Percentiles rank a stretch among this genome's conserved stretches.
phyloP scores from a whole-genome alignment of 2,888 invertebrate species.

The Abrostola tripartita region DNA sequence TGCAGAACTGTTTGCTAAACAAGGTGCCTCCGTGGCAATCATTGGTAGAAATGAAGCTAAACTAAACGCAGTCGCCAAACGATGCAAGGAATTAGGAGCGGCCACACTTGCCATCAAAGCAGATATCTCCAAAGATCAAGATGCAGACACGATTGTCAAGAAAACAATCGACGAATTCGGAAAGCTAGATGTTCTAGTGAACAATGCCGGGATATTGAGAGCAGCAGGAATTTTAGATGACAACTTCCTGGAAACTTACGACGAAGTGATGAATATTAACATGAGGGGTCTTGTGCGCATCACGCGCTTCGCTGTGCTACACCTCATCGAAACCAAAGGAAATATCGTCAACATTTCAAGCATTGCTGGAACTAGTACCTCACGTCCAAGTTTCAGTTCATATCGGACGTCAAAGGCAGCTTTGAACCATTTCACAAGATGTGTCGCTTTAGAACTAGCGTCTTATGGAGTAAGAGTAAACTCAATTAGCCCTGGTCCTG shows the following conservation, averaged over 20 bases:
- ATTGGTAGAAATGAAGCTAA: constrained; percentile 65
- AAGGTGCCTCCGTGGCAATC: constrained; percentile 64
- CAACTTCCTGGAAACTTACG: constrained; percentile 41
- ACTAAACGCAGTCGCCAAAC: constrained; percentile 53
- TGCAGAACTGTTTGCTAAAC: constrained; percentile 63
- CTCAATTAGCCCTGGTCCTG: constrained; percentile 92
- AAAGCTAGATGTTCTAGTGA: constrained; percentile 41
- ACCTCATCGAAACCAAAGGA: constrained; percentile 48
- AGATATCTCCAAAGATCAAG: constrained; percentile 33
- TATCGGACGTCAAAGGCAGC: constrained; percentile 92
- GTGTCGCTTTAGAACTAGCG: constrained; percentile 90
- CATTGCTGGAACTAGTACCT: neutral
- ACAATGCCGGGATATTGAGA: constrained; percentile 28
- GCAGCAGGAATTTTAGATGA: constrained; percentile 26
- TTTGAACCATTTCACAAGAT: constrained; percentile 91
- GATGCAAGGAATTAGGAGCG: constrained; percentile 48
- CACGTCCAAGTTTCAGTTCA: neutral
- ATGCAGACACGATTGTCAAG: constrained; percentile 17
- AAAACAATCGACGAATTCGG: constrained; percentile 37
- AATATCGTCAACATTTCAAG: constrained; percentile 28
- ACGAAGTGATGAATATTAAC: constrained; percentile 54
- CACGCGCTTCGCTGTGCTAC: constrained; percentile 54
- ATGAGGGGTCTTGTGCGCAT: constrained; percentile 52
- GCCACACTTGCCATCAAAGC: constrained; percentile 34
- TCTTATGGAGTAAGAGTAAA: constrained; percentile 89